phyloP scores from a whole-genome alignment of 2,113 vertebrate genomes.

The rat (Rattus norvegicus) region DNA sequence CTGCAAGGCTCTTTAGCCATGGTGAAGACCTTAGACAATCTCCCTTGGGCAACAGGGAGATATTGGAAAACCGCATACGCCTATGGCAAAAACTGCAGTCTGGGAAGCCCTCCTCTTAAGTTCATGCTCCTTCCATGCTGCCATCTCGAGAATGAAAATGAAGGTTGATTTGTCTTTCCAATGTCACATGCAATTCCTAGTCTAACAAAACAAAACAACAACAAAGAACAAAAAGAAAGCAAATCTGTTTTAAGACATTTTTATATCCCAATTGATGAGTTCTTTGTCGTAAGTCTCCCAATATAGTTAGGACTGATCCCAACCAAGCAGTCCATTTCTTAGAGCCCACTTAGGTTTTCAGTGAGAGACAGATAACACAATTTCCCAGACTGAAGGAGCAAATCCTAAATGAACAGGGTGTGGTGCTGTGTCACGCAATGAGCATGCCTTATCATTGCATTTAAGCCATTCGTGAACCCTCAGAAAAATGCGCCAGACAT shows the following conservation, averaged over 20 bases:
- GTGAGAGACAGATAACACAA: background rate
- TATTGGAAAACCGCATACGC: background rate
- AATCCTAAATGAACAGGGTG: background rate
- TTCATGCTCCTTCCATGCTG: background rate
- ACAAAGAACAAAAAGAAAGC: slow-evolving; percentile 7
- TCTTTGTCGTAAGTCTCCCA: slow-evolving; percentile 44
- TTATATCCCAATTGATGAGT: slow-evolving; percentile 1
- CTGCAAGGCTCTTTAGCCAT: background rate
- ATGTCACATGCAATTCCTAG: slow-evolving; percentile 16
- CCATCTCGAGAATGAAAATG: background rate
- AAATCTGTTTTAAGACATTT: slow-evolving; percentile 50
- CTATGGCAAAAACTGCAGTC: background rate
- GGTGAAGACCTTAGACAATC: background rate
- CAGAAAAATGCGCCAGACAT: slow-evolving; percentile 38
- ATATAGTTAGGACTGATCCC: slow-evolving; percentile 26
- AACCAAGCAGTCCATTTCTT: slow-evolving; percentile 42
- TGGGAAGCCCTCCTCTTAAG: background rate
- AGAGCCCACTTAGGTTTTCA: background rate
- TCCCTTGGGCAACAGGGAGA: background rate
- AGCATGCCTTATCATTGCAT: slow-evolving; percentile 30
- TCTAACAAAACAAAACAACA: slow-evolving; percentile 21
- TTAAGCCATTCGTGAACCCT: slow-evolving; percentile 34
- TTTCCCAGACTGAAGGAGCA: background rate
- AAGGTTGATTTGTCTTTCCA: slow-evolving; percentile 14
- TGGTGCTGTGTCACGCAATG: background rate